phyloP scores from a whole-genome alignment of 1,140 invertebrate genomes.

The Armadillidium nasatum region DNA sequence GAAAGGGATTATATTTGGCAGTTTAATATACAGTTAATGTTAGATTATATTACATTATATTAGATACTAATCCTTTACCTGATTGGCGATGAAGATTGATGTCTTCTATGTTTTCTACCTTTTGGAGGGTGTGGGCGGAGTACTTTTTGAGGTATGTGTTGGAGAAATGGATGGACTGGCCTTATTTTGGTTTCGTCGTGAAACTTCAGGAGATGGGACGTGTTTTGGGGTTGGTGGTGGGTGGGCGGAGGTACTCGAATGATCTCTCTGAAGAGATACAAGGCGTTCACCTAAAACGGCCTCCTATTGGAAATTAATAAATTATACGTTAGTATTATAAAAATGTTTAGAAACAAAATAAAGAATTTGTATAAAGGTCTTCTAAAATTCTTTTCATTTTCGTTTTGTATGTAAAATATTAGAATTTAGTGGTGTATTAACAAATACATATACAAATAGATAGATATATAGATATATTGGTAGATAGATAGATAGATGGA shows the following conservation, averaged over 20 bases:
- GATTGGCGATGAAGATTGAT: constrained; percentile 73
- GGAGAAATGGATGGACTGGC: constrained; percentile 38
- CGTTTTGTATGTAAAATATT: no score
- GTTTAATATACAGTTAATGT: no score
- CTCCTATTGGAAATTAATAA: constrained; percentile 25
- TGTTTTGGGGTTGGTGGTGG: constrained; percentile 44
- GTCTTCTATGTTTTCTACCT: constrained; percentile 64
- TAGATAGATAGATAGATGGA: no score
- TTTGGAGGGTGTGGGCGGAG: constrained; percentile 59
- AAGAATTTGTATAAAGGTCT: no score
- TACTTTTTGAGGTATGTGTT: constrained; percentile 41
- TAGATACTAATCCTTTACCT: constrained; percentile 52
- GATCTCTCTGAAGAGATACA: constrained; percentile 42
- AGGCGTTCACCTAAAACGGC: constrained; percentile 40
- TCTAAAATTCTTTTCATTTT: no score
- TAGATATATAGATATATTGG: no score
- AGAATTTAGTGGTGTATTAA: no score
- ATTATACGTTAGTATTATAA: no score
- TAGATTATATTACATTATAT: no score
- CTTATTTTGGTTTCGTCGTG: constrained; percentile 39
- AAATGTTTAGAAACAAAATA: no score
- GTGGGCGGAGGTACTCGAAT: constrained; percentile 37
- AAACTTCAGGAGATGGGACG: constrained; percentile 30
- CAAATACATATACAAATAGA: no score
- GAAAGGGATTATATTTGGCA: no score